A percentile compares a stretch with the other conserved stretches of the same genome.
Evolutionary conservation across 2,797 vertebrate species (phyloP).

Genomic region (Manis javanica): DNA sequence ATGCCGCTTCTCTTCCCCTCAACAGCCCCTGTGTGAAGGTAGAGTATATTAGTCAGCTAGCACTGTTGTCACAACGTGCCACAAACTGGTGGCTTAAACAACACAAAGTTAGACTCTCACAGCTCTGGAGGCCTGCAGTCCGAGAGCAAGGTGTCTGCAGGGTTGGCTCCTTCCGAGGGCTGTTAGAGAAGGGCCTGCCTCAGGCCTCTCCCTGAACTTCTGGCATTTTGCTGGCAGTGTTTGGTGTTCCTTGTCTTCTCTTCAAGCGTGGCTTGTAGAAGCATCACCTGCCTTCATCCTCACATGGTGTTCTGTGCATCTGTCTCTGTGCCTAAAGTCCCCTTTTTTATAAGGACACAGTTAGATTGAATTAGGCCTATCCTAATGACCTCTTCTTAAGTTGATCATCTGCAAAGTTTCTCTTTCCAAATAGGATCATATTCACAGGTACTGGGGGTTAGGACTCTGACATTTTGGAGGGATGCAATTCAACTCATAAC

Average conservation of each 20-base stretch:
- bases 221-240: neutral
- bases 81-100: neutral
- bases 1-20: too few species aligned
- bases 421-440: neutral
- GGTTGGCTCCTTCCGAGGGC: neutral
- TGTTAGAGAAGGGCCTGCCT: too few species aligned
- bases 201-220: neutral
- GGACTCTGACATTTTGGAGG: neutral
- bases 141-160: neutral
- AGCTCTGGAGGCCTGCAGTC: neutral
- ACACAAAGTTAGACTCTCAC: neutral
- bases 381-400: neutral
- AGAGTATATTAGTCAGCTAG: neutral
- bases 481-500: neutral
- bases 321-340: neutral
- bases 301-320: neutral
- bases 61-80: neutral
- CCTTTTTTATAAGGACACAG: neutral
- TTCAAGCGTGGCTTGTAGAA: neutral
- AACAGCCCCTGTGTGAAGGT: too few species aligned
- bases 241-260: neutral
- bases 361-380: neutral
- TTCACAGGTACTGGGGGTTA: neutral
- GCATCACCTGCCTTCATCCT: neutral
- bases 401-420: neutral